These are phyloP conservation scores for Fissipunctia ypsillon DNA, from an alignment of 2,888 invertebrate genomes.

Conservation along the genomic window DNA sequence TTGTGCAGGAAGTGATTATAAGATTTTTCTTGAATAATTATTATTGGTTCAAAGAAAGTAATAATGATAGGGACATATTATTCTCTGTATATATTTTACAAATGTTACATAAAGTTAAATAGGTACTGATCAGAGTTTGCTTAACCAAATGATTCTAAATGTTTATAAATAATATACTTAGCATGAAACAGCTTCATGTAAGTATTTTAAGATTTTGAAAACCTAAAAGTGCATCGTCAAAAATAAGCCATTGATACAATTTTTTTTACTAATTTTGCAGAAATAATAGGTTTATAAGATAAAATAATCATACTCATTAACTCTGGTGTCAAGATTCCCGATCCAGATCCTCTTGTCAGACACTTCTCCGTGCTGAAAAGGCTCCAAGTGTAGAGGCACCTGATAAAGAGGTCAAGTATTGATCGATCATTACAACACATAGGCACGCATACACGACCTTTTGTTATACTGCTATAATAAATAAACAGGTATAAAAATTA, in stretches of 20 bases:
- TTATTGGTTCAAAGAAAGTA: background rate
- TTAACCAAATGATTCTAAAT: too few relatives aligned
- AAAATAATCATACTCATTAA: conserved; percentile 96
- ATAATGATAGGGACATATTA: too few relatives aligned
- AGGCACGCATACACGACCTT: background rate
- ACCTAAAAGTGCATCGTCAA: background rate
- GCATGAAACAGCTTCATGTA: background rate
- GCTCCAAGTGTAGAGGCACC: conserved; percentile 90
- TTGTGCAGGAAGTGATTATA: background rate
- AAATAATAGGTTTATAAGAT: conserved; percentile 56
- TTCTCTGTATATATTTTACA: too few relatives aligned
- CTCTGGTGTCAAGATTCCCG: conserved; percentile 96
- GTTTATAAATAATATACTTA: too few relatives aligned
- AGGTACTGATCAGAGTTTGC: too few relatives aligned
- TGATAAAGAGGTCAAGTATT: conserved; percentile 68
- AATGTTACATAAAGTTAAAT: too few relatives aligned
- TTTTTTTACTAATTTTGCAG: background rate
- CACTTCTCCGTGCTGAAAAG: conserved; percentile 87
- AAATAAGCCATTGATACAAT: background rate
- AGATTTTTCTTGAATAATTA: background rate
- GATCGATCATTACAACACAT: conserved; percentile 14
- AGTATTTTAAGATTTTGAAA: background rate
- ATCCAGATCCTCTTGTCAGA: conserved; percentile 96
- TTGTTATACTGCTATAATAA: background rate
- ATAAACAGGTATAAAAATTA: background rate